Evolutionary conservation across 2,888 invertebrate genomes (phyloP).

Genomic region (Noctua janthina): DNA sequence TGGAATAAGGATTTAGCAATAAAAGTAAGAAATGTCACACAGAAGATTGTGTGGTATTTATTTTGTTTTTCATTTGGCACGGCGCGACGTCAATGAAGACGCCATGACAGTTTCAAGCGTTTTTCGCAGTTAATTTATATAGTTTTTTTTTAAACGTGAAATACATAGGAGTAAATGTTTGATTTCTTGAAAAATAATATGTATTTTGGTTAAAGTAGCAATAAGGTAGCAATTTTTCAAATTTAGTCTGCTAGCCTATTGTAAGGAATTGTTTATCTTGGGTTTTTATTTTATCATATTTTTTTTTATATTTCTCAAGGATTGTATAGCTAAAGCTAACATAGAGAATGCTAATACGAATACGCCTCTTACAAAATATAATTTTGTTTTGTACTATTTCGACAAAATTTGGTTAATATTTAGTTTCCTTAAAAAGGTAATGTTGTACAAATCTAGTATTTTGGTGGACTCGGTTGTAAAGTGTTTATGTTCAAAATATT

Average conservation of each 20-base stretch:
- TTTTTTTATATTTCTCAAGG: constrained; percentile 32
- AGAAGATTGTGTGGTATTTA: background rate
- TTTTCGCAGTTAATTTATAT: background rate
- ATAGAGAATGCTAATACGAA: constrained; percentile 30
- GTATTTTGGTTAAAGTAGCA: background rate
- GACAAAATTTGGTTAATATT: constrained; percentile 52
- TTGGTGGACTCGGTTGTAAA: constrained; percentile 54
- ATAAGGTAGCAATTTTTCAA: background rate
- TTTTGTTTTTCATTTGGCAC: background rate
- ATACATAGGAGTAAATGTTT: background rate
- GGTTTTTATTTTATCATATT: background rate
- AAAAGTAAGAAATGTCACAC: background rate
- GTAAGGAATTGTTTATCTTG: constrained; percentile 9
- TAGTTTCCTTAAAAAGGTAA: constrained; percentile 64
- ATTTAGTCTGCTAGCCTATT: background rate
- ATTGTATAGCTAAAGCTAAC: constrained; percentile 46
- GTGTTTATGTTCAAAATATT: constrained; percentile 56
- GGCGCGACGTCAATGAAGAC: background rate
- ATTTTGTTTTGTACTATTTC: constrained; percentile 47
- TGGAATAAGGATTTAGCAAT: background rate
- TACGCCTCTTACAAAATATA: constrained; percentile 34
- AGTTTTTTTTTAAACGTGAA: background rate
- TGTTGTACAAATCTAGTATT: constrained; percentile 70
- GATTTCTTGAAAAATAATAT: background rate
- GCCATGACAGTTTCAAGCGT: background rate